Conservation (phyloP, 2,113 vertebrate genomes). For the rat (Rattus norvegicus) region GRCr8 NC_086030.1:35977501-35978000, state of each 20-base stretch:
- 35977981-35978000: neutral
- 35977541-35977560: neutral
- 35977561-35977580: neutral
- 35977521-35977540: neutral
- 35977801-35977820: neutral
- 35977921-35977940: neutral
- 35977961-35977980: neutral
- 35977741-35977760: no score
- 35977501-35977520: neutral
- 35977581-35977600: no score
- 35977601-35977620: neutral
- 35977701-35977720: neutral
- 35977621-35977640: neutral
- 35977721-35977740: neutral
- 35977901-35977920: neutral
- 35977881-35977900: neutral
- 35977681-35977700: neutral
- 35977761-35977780: neutral
- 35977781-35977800: neutral
- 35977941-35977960: neutral
- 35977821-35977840: neutral
- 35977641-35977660: neutral
- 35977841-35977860: neutral
- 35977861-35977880: neutral
- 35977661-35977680: no score